Percentiles rank a stretch among this genome's conserved stretches.
Evolutionary conservation across 2,797 vertebrate genomes (phyloP).

Genomic region (Eulemur coronatus): DNA sequence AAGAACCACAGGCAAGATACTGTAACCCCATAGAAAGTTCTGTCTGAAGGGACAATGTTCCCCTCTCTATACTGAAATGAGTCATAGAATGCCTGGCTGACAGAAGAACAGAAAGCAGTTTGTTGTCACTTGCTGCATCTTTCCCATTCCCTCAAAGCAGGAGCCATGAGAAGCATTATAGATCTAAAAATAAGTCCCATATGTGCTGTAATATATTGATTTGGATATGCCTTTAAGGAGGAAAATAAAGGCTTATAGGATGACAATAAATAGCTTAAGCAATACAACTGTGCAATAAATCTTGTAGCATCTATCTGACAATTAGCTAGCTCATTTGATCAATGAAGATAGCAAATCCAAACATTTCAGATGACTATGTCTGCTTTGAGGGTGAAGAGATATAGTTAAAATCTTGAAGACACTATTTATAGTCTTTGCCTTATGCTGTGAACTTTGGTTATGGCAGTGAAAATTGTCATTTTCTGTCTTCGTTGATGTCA

Average conservation of each 20-base stretch:
- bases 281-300: background rate
- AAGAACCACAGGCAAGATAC: background rate
- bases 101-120: background rate
- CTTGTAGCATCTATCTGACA: background rate
- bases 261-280: background rate
- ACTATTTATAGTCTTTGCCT: background rate
- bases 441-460: background rate
- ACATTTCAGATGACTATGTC: background rate
- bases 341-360: background rate
- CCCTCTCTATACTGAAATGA: background rate
- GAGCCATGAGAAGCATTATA: background rate
- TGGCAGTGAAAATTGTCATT: background rate
- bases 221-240: background rate
- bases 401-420: background rate
- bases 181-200: slow-evolving; percentile 8
- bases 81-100: background rate
- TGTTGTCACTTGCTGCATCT: background rate
- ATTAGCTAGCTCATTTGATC: background rate
- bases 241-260: background rate
- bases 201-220: background rate
- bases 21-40: background rate
- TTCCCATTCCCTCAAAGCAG: background rate
- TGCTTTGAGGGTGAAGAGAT: background rate
- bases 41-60: background rate
- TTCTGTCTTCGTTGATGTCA: background rate